phyloP scores from a whole-genome alignment of 2,888 invertebrate genomes.

The Phaonia tiefii region DNA sequence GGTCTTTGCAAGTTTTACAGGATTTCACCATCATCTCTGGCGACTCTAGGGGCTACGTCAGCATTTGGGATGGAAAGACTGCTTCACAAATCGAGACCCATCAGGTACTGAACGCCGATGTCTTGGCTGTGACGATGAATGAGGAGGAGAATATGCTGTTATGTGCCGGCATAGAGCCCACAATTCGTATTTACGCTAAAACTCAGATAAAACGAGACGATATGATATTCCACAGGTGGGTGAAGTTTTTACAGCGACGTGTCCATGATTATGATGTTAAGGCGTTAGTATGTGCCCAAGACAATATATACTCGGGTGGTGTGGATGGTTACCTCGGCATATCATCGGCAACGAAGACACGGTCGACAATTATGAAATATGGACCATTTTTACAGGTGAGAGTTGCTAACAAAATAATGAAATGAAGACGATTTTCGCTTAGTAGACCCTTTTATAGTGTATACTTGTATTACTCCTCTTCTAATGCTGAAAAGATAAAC shows the following conservation, averaged over 20 bases:
- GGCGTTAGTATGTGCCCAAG: conserved; percentile 84
- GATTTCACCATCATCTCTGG: conserved; percentile 93
- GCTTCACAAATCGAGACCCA: conserved; percentile 90
- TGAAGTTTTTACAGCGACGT: conserved; percentile 88
- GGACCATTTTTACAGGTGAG: conserved; percentile 85
- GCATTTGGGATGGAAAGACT: conserved; percentile 92
- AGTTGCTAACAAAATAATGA: too few species aligned
- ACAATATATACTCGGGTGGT: conserved; percentile 89
- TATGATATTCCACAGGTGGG: conserved; percentile 85
- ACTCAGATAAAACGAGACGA: conserved; percentile 83
- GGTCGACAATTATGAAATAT: conserved; percentile 83
- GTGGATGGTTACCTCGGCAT: conserved; percentile 89
- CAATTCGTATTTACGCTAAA: conserved; percentile 87
- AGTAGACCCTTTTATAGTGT: too few species aligned
- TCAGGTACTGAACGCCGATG: conserved; percentile 90
- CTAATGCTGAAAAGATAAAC: too few species aligned
- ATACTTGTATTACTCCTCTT: too few species aligned
- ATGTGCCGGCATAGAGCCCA: conserved; percentile 91
- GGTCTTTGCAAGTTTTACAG: conserved; percentile 90
- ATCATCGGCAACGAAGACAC: conserved; percentile 84
- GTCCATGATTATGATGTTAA: conserved; percentile 94
- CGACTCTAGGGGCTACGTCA: conserved; percentile 91
- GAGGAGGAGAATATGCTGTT: conserved; percentile 86
- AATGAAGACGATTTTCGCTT: too few species aligned
- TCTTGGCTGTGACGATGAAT: conserved; percentile 87